Base-by-base conservation (phyloP, 2,888 invertebrate genomes). In the Notocelia uddmanniana region DNA sequence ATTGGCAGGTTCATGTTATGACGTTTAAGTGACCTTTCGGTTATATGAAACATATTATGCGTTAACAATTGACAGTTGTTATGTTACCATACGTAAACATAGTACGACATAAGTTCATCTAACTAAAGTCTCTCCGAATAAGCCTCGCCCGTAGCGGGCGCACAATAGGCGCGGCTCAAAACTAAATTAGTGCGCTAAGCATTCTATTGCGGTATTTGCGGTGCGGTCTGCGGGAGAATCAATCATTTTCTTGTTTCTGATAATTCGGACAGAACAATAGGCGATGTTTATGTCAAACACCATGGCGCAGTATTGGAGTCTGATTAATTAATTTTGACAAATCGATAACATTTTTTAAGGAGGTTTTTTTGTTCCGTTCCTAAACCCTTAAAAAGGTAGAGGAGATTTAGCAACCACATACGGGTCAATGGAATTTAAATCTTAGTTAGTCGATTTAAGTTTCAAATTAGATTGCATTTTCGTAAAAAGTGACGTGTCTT, bases 211-310 rank as follows among this genome's bases (percentile, higher is more conserved):
- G 41, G 15, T n/a, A 23, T 71, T 52, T 50, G 57, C 34, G 41
- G 15, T n/a, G 41, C 72, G 64, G 73, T 69, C 69, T 59, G 73
- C 69, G 68, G 59, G 59, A 41, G 73, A 78, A 81, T 81, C 77
- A 80, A 80, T 81, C 78, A 79, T 75, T 75, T 67, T 68, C 68
- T 68, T 59, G 59, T 59, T 68, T 37, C 48, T 9, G 23, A 26
- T 59, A 21, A 59, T 59, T 48, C 50, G 34, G 11, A 3, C 58
- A 15, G 8, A 48, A 59, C 34, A 55, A 58, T 34, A 18, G 50
- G n/a, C 11, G 10, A 19, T 63, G 63, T 34, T 63, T 52, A 34
- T 34, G 63, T 13, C 63, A 52, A 63, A 63, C 34, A 34, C 34
- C 62, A 50, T 63, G 48, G 48, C 41, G 48, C 31, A 13, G 26